Conservation (phyloP, 1,140 invertebrate genomes). For the Trichonephila clavata region DNA sequence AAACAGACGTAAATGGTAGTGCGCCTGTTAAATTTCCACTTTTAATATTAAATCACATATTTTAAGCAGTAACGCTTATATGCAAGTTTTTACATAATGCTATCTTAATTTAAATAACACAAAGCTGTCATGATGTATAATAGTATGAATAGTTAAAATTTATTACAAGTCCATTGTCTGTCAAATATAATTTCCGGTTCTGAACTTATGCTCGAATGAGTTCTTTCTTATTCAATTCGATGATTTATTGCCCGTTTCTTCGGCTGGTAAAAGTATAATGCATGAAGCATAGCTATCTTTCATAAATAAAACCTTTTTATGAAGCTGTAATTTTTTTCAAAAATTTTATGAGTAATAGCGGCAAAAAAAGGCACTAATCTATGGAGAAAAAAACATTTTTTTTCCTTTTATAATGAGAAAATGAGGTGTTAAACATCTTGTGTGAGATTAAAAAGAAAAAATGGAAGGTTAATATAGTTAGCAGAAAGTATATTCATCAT, state of each 20-base stretch:
- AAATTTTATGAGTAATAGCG: neutral
- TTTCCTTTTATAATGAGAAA: neutral
- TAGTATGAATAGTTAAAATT: too few species aligned
- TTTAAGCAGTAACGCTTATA: too few species aligned
- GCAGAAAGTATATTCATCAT: neutral
- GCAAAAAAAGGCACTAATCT: neutral
- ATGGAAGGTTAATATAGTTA: neutral
- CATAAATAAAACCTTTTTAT: neutral
- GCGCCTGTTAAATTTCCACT: too few species aligned
- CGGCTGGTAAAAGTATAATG: neutral
- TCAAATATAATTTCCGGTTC: neutral
- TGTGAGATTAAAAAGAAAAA: neutral
- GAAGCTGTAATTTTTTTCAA: neutral
- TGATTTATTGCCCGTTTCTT: neutral
- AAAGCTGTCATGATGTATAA: too few species aligned
- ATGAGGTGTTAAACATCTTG: neutral
- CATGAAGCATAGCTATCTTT: neutral
- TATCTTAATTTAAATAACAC: too few species aligned
- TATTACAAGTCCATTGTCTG: too few species aligned
- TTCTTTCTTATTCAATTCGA: neutral
- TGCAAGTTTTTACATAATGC: too few species aligned
- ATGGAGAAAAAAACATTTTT: neutral
- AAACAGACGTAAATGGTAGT: too few species aligned
- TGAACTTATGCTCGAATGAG: neutral
- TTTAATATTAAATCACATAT: too few species aligned